These are phyloP conservation scores for Mastomys natalensis DNA, from an alignment of 2,113 vertebrate genomes.

Conservation along the genomic window DNA sequence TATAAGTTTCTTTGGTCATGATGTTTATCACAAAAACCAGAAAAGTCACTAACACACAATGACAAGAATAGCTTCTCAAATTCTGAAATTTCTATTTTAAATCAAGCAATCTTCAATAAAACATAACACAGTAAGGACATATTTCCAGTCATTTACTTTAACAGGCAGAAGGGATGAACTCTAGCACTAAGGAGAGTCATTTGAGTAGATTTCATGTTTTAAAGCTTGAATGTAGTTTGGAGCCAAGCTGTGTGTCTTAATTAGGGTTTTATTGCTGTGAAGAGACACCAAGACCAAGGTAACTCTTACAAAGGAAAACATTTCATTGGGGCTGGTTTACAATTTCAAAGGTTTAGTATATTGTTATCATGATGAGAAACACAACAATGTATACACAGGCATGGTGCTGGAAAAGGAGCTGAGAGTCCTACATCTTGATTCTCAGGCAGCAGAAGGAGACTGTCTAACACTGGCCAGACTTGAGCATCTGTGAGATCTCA, in stretches of 20 bases:
- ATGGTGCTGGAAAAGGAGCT: no score
- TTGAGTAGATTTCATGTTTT: neutral
- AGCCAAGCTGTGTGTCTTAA: neutral
- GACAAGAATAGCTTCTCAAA: neutral
- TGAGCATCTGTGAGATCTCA: no score
- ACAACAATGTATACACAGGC: no score
- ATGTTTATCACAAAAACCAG: neutral
- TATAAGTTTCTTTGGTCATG: neutral
- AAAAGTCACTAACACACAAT: neutral
- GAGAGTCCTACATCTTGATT: no score
- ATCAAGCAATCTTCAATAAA: constrained; percentile 21
- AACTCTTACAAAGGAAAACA: no score
- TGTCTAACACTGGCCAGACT: no score
- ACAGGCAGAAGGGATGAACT: neutral
- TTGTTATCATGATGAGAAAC: no score
- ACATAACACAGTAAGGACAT: neutral
- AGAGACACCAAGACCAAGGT: no score
- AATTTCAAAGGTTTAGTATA: no score
- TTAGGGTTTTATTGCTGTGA: no score
- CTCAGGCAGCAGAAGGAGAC: no score
- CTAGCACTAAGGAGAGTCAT: neutral
- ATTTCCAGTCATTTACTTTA: neutral
- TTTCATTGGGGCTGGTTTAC: no score
- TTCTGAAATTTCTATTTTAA: constrained; percentile 28
- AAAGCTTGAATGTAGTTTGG: constrained; percentile 33